Percentiles rank a stretch among this genome's conserved stretches.
These are phyloP conservation scores for Apteryx mantelli DNA, from an alignment of 2,113 vertebrate species.

Conservation along the genomic window DNA sequence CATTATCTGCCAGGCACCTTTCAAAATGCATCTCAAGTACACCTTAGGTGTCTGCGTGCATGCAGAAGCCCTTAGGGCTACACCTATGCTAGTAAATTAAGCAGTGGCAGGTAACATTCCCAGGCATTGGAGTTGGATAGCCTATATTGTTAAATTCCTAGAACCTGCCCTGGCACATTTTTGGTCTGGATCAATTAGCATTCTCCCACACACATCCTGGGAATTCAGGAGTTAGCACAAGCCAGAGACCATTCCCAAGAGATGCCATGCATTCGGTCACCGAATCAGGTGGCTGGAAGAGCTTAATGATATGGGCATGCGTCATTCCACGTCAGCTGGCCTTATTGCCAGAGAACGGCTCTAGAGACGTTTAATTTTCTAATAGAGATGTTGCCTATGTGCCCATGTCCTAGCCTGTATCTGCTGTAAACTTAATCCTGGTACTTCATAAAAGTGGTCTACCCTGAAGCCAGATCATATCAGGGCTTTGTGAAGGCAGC, in stretches of 20 bases:
- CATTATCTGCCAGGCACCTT: slow-evolving; percentile 14
- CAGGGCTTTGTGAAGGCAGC: background rate
- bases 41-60: background rate
- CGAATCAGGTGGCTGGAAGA: background rate
- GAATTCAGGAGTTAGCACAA: background rate
- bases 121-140: slow-evolving; percentile 61
- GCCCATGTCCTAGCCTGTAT: background rate
- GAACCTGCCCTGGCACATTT: slow-evolving; percentile 67
- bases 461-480: background rate
- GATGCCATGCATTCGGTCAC: fast-evolving
- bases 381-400: background rate
- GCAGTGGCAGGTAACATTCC: slow-evolving; percentile 49
- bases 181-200: slow-evolving; percentile 40
- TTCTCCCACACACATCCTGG: slow-evolving; percentile 48
- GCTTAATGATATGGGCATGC: background rate
- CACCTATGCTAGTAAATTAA: slow-evolving; percentile 56
- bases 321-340: slow-evolving; percentile 9
- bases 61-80: slow-evolving; percentile 39
- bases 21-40: background rate
- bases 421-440: background rate
- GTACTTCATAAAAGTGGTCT: background rate
- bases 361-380: background rate
- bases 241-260: slow-evolving; percentile 24
- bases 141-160: slow-evolving; percentile 42
- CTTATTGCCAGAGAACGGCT: background rate